Evolutionary conservation across 1,140 invertebrate genomes (phyloP), one percentile per base, ranked within the genome.

Genomic region (Micrasema longulum): DNA sequence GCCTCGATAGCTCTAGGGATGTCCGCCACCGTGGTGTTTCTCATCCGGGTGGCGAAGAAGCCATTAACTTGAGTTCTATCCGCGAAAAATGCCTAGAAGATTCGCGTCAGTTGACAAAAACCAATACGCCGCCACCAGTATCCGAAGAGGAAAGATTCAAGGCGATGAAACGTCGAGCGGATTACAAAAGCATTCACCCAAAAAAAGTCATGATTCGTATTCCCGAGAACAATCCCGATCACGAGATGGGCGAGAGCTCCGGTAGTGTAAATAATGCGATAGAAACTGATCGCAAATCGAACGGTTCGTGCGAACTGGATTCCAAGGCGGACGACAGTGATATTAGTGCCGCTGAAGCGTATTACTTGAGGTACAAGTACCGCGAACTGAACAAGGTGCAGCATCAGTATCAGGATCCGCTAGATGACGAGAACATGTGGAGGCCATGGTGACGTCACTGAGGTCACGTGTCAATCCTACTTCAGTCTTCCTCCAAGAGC

Each of bases 161-260:
- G 18, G 64, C 48, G 2, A 66, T 16, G 4, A 53, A 52, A n/a
- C 38, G 45, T 22, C 48, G 35, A 52, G 60, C 74, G 1, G 74
- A 75, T 31, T 75, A 75, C 38, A 72, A 70, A 70, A 69, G n/a
- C 50, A 72, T 75, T 31, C 74, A 75, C 64, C 74, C 74, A 0
- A 75, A 75, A 38, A 75, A 75, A 43, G 70, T 69, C 14, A 72
- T 75, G 41, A 72, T 75, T 18, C 20, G 69, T 26, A 65, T 47
- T 50, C 65, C 50, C 14, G 57, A 57, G 20, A 47, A 66, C 23
- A 35, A 43, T 12, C 35, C 55, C 43, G 36, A 68, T 14, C 18
- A 47, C 1, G 64, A 74, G 12, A 23, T n/a, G 9, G 18, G 23
- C 10, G 45, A 38, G 14, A 16, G 16, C 45, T 22, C 20, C 26